Base-by-base conservation (phyloP, 2,797 vertebrate species). In the Phylloscopus collybita region DNA sequence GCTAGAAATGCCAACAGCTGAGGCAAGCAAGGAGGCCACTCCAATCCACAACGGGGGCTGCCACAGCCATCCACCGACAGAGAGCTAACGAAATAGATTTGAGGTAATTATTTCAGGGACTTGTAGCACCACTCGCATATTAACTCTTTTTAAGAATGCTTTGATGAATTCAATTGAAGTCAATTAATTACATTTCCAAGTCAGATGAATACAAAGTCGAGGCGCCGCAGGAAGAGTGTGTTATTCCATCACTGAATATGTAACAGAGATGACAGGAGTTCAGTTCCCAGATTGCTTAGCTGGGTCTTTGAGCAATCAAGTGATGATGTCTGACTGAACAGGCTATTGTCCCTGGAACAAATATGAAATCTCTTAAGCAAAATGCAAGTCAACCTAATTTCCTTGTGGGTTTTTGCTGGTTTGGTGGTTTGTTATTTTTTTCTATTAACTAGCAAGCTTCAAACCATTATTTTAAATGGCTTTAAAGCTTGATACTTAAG, bases 131-230 rank as follows among this genome's bases (percentile, higher is more conserved):
- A 93, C 57, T 96, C 16, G 22, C 92, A 78, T 84, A 93, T 97
- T 97, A 96, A 97, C 87, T 97, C 90, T 86, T 80, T 95, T 95
- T 94, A 94, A 74, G 86, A 95, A 81, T 64, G 85, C 92, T 93
- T 95, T 96, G 93, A 96, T 95, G 79, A 97, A 95, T 96, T 81
- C 93, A 92, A 92, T n/a, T 96, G 93, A 97, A 97, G 91, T 96
- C 88, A 96, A 96, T 97, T 96, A 93, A 97, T 95, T 98, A 96
- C 95, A 97, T 93, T 96, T 97, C 95, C 95, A 86, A 97, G 93
- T 96, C 92, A 97, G 90, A 96, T 95, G 97, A 96, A 96, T 30
- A 89, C 81, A 93, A 88, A 91, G 82, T 61, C 29, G 44, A 97
- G 84, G 74, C 80, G 90, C 29, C 6, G 20, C 73, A 92, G 90